phyloP scores from a whole-genome alignment of 1,140 invertebrate genomes.

The Drosophila mojavensis region DNA sequence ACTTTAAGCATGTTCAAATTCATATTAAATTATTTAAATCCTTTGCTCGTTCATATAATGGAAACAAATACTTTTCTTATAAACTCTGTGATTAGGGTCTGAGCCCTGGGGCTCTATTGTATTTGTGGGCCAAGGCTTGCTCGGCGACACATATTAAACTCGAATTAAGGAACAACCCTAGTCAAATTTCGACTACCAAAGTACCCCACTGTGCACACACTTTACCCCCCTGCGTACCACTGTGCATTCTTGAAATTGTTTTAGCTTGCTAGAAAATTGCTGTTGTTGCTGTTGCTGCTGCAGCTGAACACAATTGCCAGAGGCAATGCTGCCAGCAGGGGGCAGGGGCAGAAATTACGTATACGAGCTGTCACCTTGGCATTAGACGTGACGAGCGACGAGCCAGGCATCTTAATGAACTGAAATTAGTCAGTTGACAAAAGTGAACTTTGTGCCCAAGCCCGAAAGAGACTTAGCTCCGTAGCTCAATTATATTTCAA shows the following conservation, averaged over 20 bases:
- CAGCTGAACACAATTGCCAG: slow-evolving; percentile 12
- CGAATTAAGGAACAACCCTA: not conserved
- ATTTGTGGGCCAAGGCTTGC: too few species aligned
- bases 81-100: too few species aligned
- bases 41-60: too few species aligned
- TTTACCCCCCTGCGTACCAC: not conserved
- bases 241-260: slow-evolving; percentile 36
- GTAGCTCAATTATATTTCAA: slow-evolving; percentile 79
- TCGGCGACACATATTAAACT: not conserved
- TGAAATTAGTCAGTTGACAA: slow-evolving; percentile 55
- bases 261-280: slow-evolving; percentile 20
- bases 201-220: not conserved
- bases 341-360: slow-evolving; percentile 55
- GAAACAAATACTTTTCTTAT: too few species aligned
- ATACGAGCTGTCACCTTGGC: slow-evolving; percentile 74
- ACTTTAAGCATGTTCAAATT: too few species aligned
- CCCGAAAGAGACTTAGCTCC: slow-evolving; percentile 15
- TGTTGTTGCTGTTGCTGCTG: slow-evolving; percentile 8
- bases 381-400: slow-evolving; percentile 27
- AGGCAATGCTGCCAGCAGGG: slow-evolving; percentile 8
- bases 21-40: too few species aligned
- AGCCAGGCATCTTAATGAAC: slow-evolving; percentile 54
- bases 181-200: not conserved
- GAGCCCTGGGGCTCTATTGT: too few species aligned
- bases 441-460: slow-evolving; percentile 16